phyloP scores from a whole-genome alignment of 2,797 vertebrate species.

The Arvicola amphibius region DNA sequence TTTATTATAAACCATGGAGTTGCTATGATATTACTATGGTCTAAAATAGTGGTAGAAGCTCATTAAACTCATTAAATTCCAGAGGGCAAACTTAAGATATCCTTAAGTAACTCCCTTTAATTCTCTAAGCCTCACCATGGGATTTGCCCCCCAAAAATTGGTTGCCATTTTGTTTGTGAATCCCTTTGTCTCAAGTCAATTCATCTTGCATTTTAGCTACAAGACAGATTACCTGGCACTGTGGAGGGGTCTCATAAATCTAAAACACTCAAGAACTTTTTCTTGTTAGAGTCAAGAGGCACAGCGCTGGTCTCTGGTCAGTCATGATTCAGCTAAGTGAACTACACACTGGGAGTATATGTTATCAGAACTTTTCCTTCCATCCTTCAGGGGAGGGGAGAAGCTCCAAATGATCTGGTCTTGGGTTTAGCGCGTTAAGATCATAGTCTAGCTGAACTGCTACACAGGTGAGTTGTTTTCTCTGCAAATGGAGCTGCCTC shows the following conservation, averaged over 20 bases:
- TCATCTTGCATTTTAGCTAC: background rate
- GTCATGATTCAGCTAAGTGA: constrained; percentile 3
- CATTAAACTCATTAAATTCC: constrained; percentile 11
- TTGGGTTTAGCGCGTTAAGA: constrained; percentile 38
- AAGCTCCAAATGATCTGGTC: background rate
- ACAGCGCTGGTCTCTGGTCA: background rate
- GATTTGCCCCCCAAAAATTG: background rate
- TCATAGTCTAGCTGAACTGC: constrained; percentile 49
- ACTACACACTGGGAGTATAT: background rate
- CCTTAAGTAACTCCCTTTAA: constrained; percentile 25
- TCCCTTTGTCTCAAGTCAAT: background rate
- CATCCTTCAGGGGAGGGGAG: background rate
- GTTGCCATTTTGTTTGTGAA: background rate
- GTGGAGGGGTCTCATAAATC: background rate
- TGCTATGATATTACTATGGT: background rate
- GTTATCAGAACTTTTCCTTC: background rate
- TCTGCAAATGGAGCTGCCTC: constrained; percentile 56
- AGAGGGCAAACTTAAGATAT: background rate
- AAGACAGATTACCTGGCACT: background rate
- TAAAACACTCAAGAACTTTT: constrained; percentile 18
- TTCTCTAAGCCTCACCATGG: background rate
- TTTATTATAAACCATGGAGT: background rate
- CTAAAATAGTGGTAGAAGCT: background rate
- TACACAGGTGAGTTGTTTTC: constrained; percentile 50
- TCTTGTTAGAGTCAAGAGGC: background rate